phyloP scores from a whole-genome alignment of 2,797 vertebrate genomes.

The Echiichthys vipera region DNA sequence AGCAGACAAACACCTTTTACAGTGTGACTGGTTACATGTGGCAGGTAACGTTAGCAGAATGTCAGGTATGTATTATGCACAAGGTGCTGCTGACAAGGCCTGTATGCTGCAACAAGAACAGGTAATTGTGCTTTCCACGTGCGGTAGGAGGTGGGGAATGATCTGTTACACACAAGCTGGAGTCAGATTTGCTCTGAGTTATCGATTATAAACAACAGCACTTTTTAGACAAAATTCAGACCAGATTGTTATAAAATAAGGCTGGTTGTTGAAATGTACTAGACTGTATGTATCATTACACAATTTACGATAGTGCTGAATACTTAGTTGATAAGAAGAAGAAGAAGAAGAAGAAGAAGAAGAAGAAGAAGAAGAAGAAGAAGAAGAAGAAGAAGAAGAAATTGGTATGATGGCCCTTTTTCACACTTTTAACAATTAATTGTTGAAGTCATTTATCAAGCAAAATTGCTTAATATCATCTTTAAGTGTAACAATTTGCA shows the following conservation, averaged over 20 bases:
- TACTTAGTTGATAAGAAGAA: neutral
- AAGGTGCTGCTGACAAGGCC: constrained; percentile 77
- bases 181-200: constrained; percentile 47
- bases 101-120: constrained; percentile 69
- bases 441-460: neutral
- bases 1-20: constrained; percentile 94
- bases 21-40: constrained; percentile 92
- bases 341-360: too few relatives aligned
- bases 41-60: constrained; percentile 91
- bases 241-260: constrained; percentile 18
- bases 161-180: constrained; percentile 58
- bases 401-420: too few relatives aligned
- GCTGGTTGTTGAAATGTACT: neutral
- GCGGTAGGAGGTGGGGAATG: constrained; percentile 60
- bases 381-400: too few relatives aligned
- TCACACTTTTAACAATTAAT: neutral
- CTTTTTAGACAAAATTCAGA: constrained; percentile 26
- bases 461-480: neutral
- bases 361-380: too few relatives aligned
- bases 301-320: neutral
- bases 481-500: neutral
- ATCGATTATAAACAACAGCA: constrained; percentile 49
- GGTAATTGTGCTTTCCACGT: constrained; percentile 83
- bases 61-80: constrained; percentile 89
- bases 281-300: neutral